Evolutionary conservation across 2,888 invertebrate species (phyloP).

Genomic region (Phortica magna): DNA sequence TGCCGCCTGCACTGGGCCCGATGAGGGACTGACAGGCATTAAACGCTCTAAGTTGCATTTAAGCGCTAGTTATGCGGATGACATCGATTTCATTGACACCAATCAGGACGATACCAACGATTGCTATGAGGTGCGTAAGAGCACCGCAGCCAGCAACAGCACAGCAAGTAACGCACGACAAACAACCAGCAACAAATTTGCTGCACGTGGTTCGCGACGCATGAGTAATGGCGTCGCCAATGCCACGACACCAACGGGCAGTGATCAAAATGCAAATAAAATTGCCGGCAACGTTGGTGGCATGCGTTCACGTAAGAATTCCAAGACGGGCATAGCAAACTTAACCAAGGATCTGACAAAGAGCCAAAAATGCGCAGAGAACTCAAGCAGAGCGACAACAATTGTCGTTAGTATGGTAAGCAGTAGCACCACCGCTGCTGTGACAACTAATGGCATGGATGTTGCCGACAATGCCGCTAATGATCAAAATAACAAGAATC

Average conservation of each 20-base stretch:
- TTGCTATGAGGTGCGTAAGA: constrained; percentile 74
- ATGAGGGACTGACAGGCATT: constrained; percentile 87
- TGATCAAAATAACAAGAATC: constrained; percentile 73
- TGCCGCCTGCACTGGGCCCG: constrained; percentile 89
- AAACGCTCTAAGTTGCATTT: constrained; percentile 83
- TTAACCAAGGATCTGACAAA: constrained; percentile 37
- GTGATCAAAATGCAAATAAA: constrained; percentile 68
- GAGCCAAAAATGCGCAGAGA: constrained; percentile 44
- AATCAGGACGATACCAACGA: constrained; percentile 75
- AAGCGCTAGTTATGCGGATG: constrained; percentile 82
- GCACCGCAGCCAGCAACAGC: constrained; percentile 52
- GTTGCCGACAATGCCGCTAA: constrained; percentile 44
- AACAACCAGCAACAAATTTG: constrained; percentile 69
- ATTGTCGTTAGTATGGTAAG: constrained; percentile 76
- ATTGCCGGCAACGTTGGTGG: constrained; percentile 45
- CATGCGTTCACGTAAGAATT: constrained; percentile 75
- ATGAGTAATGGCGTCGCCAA: constrained; percentile 38
- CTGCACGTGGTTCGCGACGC: constrained; percentile 51
- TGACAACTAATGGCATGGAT: constrained; percentile 24
- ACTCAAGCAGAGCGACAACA: constrained; percentile 67
- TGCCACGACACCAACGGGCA: constrained; percentile 48
- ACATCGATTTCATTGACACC: constrained; percentile 86
- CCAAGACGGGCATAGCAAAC: constrained; percentile 68
- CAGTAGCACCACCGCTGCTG: constrained; percentile 47
- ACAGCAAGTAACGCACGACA: neutral